phyloP scores from a whole-genome alignment of 1,140 invertebrate genomes.

The Triops cancriformis region DNA sequence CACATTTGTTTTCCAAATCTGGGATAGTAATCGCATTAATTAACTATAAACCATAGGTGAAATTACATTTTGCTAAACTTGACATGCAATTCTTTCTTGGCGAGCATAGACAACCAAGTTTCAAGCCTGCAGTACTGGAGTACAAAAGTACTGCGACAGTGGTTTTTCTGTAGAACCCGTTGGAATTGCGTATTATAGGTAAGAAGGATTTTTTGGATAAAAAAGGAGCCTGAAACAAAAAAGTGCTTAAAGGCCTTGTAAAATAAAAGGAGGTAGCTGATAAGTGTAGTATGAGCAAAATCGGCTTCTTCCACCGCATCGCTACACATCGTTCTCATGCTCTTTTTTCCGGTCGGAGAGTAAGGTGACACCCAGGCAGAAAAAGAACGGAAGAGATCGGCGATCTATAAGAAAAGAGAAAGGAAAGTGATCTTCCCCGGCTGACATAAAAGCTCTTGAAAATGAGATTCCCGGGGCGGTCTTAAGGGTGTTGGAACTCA shows the following conservation, averaged over 20 bases:
- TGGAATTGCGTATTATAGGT: no score
- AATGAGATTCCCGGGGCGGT: constrained; percentile 8
- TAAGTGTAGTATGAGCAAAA: not conserved
- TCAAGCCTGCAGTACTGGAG: no score
- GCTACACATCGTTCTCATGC: constrained; percentile 5
- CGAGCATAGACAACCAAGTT: no score
- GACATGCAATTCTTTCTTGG: no score
- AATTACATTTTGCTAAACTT: no score
- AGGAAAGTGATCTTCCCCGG: not conserved
- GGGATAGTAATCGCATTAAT: no score
- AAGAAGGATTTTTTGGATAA: not conserved
- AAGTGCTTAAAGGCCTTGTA: not conserved
- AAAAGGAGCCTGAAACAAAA: not conserved
- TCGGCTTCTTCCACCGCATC: not conserved
- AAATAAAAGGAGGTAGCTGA: not conserved
- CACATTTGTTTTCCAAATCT: no score
- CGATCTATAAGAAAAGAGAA: not conserved
- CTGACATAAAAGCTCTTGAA: constrained; percentile 10
- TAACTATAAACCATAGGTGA: no score
- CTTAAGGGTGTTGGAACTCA: not conserved
- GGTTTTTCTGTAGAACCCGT: no score
- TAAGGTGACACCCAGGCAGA: constrained; percentile 2
- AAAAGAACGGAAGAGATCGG: not conserved
- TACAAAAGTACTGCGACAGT: no score
- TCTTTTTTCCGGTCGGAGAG: not conserved